Conservation (phyloP, 2,113 vertebrate genomes). For the Oreotragus oreotragus region DNA sequence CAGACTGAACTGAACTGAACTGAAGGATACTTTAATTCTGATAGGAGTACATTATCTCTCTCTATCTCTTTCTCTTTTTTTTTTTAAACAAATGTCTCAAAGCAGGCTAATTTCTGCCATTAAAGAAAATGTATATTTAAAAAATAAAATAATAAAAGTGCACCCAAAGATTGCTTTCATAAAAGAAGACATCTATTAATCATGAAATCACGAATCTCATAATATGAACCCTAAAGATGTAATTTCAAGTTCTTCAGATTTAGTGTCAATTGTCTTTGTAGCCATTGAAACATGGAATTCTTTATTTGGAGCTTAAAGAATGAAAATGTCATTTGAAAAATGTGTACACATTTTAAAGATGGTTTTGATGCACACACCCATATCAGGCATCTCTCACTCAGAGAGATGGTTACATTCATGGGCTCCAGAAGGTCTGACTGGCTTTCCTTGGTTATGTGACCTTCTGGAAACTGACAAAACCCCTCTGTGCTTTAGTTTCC, state of each 20-base stretch:
- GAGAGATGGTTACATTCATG: too few species aligned
- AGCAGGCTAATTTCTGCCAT: not conserved
- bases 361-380: not conserved
- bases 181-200: slow-evolving; percentile 89
- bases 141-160: slow-evolving; percentile 53
- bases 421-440: not conserved
- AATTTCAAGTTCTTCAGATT: slow-evolving; percentile 90
- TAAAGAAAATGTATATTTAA: not conserved
- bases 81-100: not conserved
- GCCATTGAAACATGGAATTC: slow-evolving; percentile 85
- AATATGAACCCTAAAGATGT: slow-evolving; percentile 91
- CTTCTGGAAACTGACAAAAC: not conserved
- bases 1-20: not conserved
- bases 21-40: not conserved
- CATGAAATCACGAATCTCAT: slow-evolving; percentile 83
- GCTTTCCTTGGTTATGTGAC: not conserved
- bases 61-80: not conserved
- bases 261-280: slow-evolving; percentile 90
- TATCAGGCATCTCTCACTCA: not conserved
- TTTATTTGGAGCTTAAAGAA: slow-evolving; percentile 87
- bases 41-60: not conserved
- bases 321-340: not conserved
- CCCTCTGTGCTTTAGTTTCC: not conserved
- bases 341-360: not conserved
- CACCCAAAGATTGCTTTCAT: slow-evolving; percentile 89